phyloP scores from a whole-genome alignment of 2,797 vertebrate genomes.

The Sebastes nivosus region DNA sequence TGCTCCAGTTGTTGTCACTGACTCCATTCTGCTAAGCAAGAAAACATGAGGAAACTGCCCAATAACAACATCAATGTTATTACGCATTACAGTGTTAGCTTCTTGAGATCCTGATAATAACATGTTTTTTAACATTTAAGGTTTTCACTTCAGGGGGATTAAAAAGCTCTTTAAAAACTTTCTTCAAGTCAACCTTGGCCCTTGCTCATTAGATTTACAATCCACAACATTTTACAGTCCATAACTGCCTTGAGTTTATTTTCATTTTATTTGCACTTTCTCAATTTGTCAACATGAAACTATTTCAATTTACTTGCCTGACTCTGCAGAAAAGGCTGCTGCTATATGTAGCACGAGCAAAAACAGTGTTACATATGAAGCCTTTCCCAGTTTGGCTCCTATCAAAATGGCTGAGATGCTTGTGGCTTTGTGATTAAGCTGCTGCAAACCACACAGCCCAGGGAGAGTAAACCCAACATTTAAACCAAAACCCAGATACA shows the following conservation, averaged over 20 bases:
- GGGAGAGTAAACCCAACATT: constrained; percentile 80
- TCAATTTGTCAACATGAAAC: constrained; percentile 69
- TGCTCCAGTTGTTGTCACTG: constrained; percentile 50
- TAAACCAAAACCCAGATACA: constrained; percentile 82
- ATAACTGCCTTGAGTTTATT: constrained; percentile 20
- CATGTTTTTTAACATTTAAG: background rate
- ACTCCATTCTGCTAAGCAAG: background rate
- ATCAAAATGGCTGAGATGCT: constrained; percentile 83
- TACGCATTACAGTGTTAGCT: background rate
- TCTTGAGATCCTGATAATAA: background rate
- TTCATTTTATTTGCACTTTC: constrained; percentile 67
- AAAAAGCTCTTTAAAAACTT: constrained; percentile 6
- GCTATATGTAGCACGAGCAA: constrained; percentile 64
- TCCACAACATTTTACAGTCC: constrained; percentile 42
- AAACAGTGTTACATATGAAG: constrained; percentile 65
- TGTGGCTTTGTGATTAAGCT: constrained; percentile 82
- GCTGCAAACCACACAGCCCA: constrained; percentile 79
- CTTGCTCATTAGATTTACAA: constrained; percentile 49
- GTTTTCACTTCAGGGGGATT: background rate
- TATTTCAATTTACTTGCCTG: constrained; percentile 57
- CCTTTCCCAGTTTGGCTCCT: constrained; percentile 78
- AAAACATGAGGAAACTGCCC: constrained; percentile 33
- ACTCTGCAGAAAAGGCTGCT: constrained; percentile 64
- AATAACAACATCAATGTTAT: background rate
- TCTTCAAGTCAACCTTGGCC: constrained; percentile 24